phyloP scores from a whole-genome alignment of 2,888 invertebrate species.

The Chrysolina americana region DNA sequence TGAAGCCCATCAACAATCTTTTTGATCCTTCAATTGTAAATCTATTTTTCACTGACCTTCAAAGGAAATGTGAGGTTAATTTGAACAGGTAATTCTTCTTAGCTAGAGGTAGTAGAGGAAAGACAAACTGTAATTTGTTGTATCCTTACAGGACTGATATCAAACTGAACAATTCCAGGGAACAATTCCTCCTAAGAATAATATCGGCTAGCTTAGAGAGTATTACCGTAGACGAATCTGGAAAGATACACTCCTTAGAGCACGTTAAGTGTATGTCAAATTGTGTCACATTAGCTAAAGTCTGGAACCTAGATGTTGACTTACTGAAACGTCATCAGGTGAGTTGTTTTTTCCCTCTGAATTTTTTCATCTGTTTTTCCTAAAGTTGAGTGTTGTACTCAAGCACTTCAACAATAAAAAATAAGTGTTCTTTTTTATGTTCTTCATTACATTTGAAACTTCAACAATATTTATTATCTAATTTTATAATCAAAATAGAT shows the following conservation, averaged over 20 bases:
- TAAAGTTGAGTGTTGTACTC: not conserved
- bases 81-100: constrained; percentile 71
- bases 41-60: constrained; percentile 72
- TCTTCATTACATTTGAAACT: too few species aligned
- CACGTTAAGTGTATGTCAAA: constrained; percentile 81
- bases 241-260: constrained; percentile 70
- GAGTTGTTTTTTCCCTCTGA: constrained; percentile 34
- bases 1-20: constrained; percentile 81
- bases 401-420: too few species aligned
- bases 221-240: constrained; percentile 74
- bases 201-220: constrained; percentile 83
- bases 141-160: constrained; percentile 74
- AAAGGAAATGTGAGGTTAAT: constrained; percentile 66
- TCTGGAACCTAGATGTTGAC: constrained; percentile 83
- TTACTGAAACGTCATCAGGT: constrained; percentile 75
- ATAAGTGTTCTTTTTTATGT: too few species aligned
- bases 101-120: not conserved
- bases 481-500: too few species aligned
- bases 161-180: constrained; percentile 78
- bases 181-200: constrained; percentile 81
- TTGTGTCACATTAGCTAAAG: constrained; percentile 69
- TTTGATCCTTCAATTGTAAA: constrained; percentile 82
- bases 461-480: too few species aligned
- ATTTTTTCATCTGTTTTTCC: not conserved
- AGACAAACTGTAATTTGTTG: not conserved